These are phyloP conservation scores for Plumapathes pennacea DNA, from an alignment of 92 coral and sea anemone genomes.

Conservation along the genomic window DNA sequence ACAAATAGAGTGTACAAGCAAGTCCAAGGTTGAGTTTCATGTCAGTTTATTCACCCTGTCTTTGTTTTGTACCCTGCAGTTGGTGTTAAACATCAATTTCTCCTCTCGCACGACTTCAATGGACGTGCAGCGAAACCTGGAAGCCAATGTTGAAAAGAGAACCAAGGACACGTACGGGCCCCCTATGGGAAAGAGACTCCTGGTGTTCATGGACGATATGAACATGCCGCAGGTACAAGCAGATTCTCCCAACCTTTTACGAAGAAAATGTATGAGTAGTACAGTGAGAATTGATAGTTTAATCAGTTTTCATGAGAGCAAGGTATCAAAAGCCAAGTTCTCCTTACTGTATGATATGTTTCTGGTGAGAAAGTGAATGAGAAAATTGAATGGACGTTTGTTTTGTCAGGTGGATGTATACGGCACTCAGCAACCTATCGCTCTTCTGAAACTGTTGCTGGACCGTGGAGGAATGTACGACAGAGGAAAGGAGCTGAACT, in stretches of 20 bases:
- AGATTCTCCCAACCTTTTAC: too few relatives aligned
- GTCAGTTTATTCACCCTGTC: neutral
- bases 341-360: too few relatives aligned
- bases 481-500: constrained; percentile 94
- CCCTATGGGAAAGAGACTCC: constrained; percentile 96
- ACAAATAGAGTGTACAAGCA: too few relatives aligned
- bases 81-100: constrained; percentile 92
- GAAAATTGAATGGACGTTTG: neutral
- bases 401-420: constrained; percentile 80
- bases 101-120: constrained; percentile 98
- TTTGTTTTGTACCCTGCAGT: constrained; percentile 27
- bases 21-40: too few relatives aligned
- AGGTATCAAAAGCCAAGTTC: too few relatives aligned
- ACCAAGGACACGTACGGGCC: constrained; percentile 99
- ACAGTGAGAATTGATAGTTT: too few relatives aligned
- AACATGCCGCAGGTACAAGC: constrained; percentile 93
- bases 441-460: constrained; percentile 83
- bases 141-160: constrained; percentile 97
- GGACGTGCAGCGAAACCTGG: constrained; percentile 98
- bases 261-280: too few relatives aligned
- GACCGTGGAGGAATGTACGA: constrained; percentile 99
- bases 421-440: constrained; percentile 99
- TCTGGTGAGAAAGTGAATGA: too few relatives aligned
- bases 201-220: constrained; percentile 99
- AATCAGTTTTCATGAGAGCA: too few relatives aligned